Conservation (phyloP, 2,888 invertebrate species). For the Hyppa rectilinea region DNA sequence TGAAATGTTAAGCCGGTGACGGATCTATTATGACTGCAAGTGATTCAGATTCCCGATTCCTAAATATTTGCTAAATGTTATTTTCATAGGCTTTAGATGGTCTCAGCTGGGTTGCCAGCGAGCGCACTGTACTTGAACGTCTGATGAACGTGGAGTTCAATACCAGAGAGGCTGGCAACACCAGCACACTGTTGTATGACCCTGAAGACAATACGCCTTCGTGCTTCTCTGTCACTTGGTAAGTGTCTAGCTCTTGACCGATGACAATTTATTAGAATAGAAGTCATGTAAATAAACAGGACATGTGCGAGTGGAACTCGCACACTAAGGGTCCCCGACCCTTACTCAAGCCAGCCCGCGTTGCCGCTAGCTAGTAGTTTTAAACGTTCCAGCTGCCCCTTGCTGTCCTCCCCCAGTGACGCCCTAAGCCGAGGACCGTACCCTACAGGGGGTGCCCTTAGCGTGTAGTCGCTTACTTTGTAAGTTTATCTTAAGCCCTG, state of each 20-base stretch:
- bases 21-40: no score
- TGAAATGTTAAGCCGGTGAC: neutral
- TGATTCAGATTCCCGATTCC: neutral
- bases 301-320: neutral
- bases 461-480: no score
- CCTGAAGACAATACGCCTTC: conserved; percentile 78
- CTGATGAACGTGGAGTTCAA: conserved; percentile 92
- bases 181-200: conserved; percentile 84
- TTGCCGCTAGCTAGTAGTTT: no score
- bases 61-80: neutral
- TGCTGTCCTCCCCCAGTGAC: no score
- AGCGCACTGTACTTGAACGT: conserved; percentile 91
- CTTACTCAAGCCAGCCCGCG: no score
- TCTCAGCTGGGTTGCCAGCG: conserved; percentile 93
- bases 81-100: conserved; percentile 91
- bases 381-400: no score
- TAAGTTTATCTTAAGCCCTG: no score
- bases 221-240: conserved; percentile 85
- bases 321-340: neutral
- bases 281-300: neutral
- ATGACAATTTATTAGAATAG: neutral
- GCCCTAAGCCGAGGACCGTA: no score
- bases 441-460: no score
- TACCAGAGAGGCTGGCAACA: conserved; percentile 85
- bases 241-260: conserved; percentile 30